Base-by-base conservation (phyloP, 2,888 invertebrate genomes). In the Scaptomyza cyrtandrae region DNA sequence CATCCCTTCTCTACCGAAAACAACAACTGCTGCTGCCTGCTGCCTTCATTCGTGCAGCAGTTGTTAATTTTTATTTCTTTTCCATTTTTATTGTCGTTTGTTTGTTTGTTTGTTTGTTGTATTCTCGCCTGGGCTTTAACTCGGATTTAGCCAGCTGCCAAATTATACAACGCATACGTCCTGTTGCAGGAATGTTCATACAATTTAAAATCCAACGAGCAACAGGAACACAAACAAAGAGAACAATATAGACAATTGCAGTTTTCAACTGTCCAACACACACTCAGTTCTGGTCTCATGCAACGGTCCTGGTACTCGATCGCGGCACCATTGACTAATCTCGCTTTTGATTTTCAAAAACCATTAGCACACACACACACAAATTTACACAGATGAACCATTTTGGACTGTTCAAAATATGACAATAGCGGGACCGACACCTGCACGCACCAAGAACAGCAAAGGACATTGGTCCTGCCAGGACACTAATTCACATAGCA, bases 291-390 rank as follows among this genome's bases (percentile, higher is more conserved):
- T 14, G 3, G 39, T 39, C 39, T 41, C 16, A 43, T 39, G 14
- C 63, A 56, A 66, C 29, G 53, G 43, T 54, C 49, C 74, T 80
- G 77, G n/a, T n/a, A 67, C 77, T 79, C 77, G 79, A 74, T 77
- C 71, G 74, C 59, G 56, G 70, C 69, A 59, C 81, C 81, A 80
- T 83, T 80, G 80, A 80, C 77, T 80, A 77, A 80, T 77, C 77
- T 77, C 68, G 67, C 77, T 71, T 83, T 83, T 80, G 77, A 83
- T 77, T 80, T 80, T 71, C 61, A 68, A 77, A 69, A 80, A 69
- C 78, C 77, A 80, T 77, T 75, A 83, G 75, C 80, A 66, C 67
- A 52, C 16, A 61, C 61, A 56, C n/a, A n/a, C n/a, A n/a, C n/a
- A n/a, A n/a, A n/a, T n/a, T n/a, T n/a, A n/a, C n/a, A 71, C 61